Percentiles rank a stretch among this genome's conserved stretches.
These are phyloP conservation scores for Holothuria scabra DNA, from an alignment of 53 echinoderm and acorn worm genomes.

Conservation along the genomic window DNA sequence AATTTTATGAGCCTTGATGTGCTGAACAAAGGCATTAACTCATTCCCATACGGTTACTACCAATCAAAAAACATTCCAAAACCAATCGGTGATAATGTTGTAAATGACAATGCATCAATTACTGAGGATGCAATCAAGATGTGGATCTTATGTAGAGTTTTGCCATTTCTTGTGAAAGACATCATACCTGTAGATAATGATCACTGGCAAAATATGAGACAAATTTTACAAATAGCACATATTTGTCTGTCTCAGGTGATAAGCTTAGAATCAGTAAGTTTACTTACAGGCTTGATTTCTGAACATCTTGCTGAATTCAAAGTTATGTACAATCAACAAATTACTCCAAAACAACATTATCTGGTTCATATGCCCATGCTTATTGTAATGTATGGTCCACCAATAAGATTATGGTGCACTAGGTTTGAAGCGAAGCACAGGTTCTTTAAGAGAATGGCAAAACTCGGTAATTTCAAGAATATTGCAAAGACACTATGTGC, in stretches of 20 bases:
- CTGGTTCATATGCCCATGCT: conserved; percentile 41
- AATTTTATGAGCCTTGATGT: not conserved
- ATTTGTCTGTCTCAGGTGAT: conserved; percentile 44
- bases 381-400: conserved; percentile 34
- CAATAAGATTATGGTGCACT: conserved; percentile 40
- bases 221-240: conserved; percentile 37
- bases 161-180: conserved; percentile 41
- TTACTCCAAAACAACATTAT: conserved; percentile 54
- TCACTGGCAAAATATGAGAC: conserved; percentile 25
- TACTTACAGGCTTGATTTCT: conserved; percentile 24
- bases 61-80: conserved; percentile 34
- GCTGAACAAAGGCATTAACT: too few relatives aligned
- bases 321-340: conserved; percentile 16
- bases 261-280: conserved; percentile 18
- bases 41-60: conserved; percentile 37
- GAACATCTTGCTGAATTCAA: conserved; percentile 41
- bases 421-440: conserved; percentile 51
- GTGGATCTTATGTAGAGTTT: conserved; percentile 3
- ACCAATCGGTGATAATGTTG: conserved; percentile 14
- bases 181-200: conserved; percentile 30
- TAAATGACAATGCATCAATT: conserved; percentile 31
- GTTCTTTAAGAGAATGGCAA: conserved; percentile 41
- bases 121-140: conserved; percentile 37
- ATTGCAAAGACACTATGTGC: conserved; percentile 32
- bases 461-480: conserved; percentile 44